A percentile compares a stretch with the other conserved stretches of the same genome.
phyloP scores from a whole-genome alignment of 2,797 vertebrate genomes.

The Psittacula derbiana region DNA sequence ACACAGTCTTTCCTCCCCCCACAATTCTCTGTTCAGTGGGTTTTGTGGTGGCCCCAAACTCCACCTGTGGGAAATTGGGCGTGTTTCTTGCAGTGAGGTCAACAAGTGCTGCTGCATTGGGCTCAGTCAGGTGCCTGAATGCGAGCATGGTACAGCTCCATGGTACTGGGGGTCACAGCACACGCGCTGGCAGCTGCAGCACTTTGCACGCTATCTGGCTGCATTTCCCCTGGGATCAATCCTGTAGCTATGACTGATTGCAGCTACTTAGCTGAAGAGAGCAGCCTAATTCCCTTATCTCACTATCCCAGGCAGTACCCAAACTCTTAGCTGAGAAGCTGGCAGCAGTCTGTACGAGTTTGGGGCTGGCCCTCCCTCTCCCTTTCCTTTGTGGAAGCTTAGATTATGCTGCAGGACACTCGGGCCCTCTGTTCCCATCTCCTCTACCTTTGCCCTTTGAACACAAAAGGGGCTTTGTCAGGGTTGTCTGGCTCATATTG shows the following conservation, averaged over 20 bases:
- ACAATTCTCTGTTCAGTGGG: not conserved
- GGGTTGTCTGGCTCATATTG: slow-evolving; percentile 53
- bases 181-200: not conserved
- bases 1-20: rapidly evolving
- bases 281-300: slow-evolving; percentile 63
- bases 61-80: not conserved
- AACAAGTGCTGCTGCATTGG: not conserved
- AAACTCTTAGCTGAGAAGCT: slow-evolving; percentile 23
- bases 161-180: not conserved
- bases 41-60: not conserved
- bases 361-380: not conserved
- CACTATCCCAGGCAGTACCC: slow-evolving; percentile 33
- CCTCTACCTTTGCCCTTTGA: slow-evolving; percentile 58
- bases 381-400: slow-evolving; percentile 37
- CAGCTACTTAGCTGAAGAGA: slow-evolving; percentile 57
- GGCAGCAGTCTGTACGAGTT: slow-evolving; percentile 16
- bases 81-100: not conserved
- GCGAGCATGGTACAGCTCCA: rapidly evolving
- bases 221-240: slow-evolving; percentile 25
- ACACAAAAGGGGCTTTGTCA: slow-evolving; percentile 55
- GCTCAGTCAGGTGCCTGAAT: not conserved
- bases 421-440: not conserved
- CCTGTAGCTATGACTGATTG: slow-evolving; percentile 50
- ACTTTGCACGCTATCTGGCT: rapidly evolving
- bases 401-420: slow-evolving; percentile 29